Conservation (phyloP, 64 coral and sea anemone genomes). For the Actinia tenebrosa region DNA sequence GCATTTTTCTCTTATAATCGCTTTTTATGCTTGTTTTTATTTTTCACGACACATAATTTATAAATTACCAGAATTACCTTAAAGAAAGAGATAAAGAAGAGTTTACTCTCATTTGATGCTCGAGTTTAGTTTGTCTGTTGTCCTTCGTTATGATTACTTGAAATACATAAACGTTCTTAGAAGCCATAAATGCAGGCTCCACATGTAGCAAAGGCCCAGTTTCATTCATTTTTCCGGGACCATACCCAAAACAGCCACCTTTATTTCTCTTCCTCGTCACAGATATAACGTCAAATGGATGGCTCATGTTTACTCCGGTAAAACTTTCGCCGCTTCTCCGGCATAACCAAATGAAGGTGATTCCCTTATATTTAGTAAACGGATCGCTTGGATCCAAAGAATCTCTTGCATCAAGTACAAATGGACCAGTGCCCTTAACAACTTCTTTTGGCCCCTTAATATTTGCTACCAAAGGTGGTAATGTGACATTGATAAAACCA, state of each 20-base stretch:
- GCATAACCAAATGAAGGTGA: constrained; percentile 73
- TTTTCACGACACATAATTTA: not conserved
- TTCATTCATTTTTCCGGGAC: constrained; percentile 52
- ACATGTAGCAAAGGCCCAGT: constrained; percentile 36
- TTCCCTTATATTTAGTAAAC: constrained; percentile 16
- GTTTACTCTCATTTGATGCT: constrained; percentile 46
- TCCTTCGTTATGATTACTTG: constrained; percentile 55
- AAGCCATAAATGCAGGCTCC: constrained; percentile 27
- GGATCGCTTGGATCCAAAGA: constrained; percentile 65
- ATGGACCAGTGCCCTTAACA: constrained; percentile 53
- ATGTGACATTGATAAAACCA: constrained; percentile 51
- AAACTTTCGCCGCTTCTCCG: constrained; percentile 52
- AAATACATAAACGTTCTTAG: constrained; percentile 49
- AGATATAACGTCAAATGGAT: constrained; percentile 27
- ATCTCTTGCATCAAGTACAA: constrained; percentile 46
- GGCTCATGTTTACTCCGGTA: constrained; percentile 35
- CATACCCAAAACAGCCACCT: constrained; percentile 87
- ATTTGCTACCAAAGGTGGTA: constrained; percentile 56
- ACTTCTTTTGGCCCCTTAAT: constrained; percentile 32
- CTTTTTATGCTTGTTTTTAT: too few relatives aligned
- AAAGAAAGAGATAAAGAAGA: constrained; percentile 70
- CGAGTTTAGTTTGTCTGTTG: constrained; percentile 19
- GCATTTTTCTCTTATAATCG: too few relatives aligned
- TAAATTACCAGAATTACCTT: constrained; percentile 24
- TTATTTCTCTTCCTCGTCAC: constrained; percentile 29